Conservation (phyloP, 2,113 vertebrate genomes). For the Poeciliopsis prolifica region DNA sequence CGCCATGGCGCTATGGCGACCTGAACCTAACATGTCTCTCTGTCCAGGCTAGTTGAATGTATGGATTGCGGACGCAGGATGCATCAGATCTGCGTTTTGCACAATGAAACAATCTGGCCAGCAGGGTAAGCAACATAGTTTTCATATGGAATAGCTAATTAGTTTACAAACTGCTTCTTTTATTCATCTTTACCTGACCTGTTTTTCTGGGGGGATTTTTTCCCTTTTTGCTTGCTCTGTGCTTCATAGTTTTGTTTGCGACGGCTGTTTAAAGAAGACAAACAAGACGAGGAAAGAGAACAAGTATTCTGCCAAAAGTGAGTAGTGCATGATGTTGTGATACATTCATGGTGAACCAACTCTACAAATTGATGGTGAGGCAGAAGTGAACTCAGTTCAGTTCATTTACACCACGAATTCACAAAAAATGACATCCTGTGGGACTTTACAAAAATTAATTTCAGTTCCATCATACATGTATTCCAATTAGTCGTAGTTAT, state of each 20-base stretch:
- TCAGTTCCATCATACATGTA: no score
- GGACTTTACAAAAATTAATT: no score
- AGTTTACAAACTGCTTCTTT: no score
- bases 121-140: conserved; percentile 81
- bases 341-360: no score
- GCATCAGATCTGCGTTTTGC: conserved; percentile 98
- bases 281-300: conserved; percentile 95
- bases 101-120: conserved; percentile 97
- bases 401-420: no score
- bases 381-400: no score
- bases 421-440: no score
- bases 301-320: conserved; percentile 97
- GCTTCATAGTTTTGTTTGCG: conserved; percentile 88
- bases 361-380: no score
- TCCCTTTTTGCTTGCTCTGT: background rate
- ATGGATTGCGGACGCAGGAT: conserved; percentile 96
- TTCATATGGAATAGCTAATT: background rate
- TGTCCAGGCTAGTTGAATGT: conserved; percentile 94
- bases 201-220: background rate
- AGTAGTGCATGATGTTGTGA: conserved; percentile 57
- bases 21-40: background rate
- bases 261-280: conserved; percentile 93
- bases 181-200: background rate
- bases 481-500: no score
- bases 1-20: background rate